These are phyloP conservation scores for Phyllotreta cruciferae DNA, from an alignment of 2,888 invertebrate genomes.

Conservation along the genomic window DNA sequence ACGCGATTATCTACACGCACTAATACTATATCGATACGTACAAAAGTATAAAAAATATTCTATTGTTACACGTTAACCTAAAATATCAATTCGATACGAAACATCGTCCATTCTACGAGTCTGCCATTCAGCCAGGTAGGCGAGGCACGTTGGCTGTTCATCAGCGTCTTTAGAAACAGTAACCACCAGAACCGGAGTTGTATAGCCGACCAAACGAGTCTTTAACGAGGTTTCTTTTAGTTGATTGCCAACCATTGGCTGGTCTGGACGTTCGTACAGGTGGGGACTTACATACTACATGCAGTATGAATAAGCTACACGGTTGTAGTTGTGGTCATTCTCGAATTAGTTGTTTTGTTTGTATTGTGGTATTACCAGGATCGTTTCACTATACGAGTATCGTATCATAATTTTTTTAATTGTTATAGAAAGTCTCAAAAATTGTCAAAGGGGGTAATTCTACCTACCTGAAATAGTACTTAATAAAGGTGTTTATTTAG, in stretches of 20 bases:
- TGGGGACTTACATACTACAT: not conserved
- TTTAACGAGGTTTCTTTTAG: too few relatives aligned
- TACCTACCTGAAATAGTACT: too few relatives aligned
- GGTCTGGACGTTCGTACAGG: not conserved
- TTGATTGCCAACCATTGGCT: not conserved
- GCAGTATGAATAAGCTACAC: too few relatives aligned
- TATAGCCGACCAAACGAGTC: too few relatives aligned
- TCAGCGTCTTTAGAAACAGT: slow-evolving; percentile 3
- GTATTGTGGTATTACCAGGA: slow-evolving; percentile 17
- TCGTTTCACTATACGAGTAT: slow-evolving; percentile 15
- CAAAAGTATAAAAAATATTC: slow-evolving; percentile 16
- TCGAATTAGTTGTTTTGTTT: slow-evolving; percentile 20
- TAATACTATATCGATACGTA: slow-evolving; percentile 14
- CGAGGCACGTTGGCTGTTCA: slow-evolving; percentile 26
- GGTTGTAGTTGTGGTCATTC: too few relatives aligned
- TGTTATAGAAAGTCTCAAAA: too few relatives aligned
- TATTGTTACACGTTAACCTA: slow-evolving; percentile 19
- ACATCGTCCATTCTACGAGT: slow-evolving; percentile 1
- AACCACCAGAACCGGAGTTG: too few relatives aligned
- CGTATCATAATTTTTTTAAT: slow-evolving; percentile 2
- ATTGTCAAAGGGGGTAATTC: too few relatives aligned
- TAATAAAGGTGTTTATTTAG: too few relatives aligned
- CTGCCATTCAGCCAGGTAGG: slow-evolving; percentile 36
- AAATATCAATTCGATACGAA: not conserved
- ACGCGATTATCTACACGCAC: slow-evolving; percentile 7